Evolutionary conservation across 1,140 invertebrate genomes (phyloP).

Genomic region (Trichomalopsis sarcophagae): DNA sequence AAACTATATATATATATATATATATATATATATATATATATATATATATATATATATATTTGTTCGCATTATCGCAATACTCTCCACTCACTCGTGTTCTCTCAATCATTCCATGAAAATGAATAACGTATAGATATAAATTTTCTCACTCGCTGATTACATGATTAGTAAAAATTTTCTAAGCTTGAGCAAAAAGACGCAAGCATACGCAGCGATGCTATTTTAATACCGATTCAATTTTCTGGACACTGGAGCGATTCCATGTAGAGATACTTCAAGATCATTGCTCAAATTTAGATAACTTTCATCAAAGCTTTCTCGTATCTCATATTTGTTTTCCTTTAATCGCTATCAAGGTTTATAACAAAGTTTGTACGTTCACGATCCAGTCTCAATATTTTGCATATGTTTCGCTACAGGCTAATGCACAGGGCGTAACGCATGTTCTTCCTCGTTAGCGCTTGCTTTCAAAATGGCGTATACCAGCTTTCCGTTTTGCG

Average conservation of each 20-base stretch:
- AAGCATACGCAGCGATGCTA: background rate
- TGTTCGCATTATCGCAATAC: background rate
- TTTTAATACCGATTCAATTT: background rate
- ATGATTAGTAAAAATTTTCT: background rate
- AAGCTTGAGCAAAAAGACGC: background rate
- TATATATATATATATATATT: no score
- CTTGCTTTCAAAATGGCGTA: background rate
- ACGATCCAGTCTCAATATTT: constrained; percentile 64
- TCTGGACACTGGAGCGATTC: background rate
- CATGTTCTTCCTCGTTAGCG: background rate
- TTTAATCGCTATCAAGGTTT: background rate
- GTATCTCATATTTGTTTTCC: background rate
- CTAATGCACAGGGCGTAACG: background rate
- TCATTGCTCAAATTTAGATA: constrained; percentile 6
- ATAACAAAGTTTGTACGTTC: constrained; percentile 64
- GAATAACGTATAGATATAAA: background rate
- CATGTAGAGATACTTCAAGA: background rate
- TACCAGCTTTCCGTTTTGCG: background rate
- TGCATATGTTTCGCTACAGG: constrained; percentile 43
- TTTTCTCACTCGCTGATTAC: background rate
- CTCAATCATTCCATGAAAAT: background rate
- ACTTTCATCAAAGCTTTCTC: constrained; percentile 17
- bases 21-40: no score
- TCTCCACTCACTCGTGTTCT: background rate
- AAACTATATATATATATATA: no score